A percentile compares a stretch with the other conserved stretches of the same genome.
Evolutionary conservation across 2,888 invertebrate genomes (phyloP).

Genomic region (Acanthosepion pharaonis): DNA sequence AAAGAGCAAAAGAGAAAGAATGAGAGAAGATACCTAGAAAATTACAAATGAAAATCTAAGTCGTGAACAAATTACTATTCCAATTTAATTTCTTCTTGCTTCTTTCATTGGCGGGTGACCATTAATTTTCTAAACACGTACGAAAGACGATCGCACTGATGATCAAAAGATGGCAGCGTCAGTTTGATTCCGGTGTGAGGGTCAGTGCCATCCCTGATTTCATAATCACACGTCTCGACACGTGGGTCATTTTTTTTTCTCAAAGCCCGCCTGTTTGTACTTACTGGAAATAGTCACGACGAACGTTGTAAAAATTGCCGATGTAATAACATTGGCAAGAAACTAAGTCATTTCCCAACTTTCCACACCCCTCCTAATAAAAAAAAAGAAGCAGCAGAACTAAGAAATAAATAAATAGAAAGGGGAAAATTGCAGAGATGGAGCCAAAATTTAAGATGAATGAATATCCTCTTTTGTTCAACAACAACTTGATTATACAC

Average conservation of each 20-base stretch:
- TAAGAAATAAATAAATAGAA: not conserved
- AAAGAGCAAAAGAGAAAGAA: no score
- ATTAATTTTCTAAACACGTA: not conserved
- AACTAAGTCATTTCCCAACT: not conserved
- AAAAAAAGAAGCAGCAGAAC: not conserved
- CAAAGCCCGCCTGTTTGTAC: not conserved
- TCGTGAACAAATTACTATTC: not conserved
- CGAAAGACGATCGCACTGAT: not conserved
- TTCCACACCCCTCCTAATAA: not conserved
- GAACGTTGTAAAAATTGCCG: not conserved
- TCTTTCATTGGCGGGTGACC: not conserved
- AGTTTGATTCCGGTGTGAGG: not conserved
- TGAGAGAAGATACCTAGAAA: no score
- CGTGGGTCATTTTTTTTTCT: constrained; percentile 2
- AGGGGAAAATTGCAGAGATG: not conserved
- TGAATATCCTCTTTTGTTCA: constrained; percentile 33
- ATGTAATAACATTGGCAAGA: not conserved
- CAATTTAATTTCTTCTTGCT: not conserved
- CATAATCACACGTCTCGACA: not conserved
- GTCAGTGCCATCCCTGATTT: not conserved
- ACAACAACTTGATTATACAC: not conserved
- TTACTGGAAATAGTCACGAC: not conserved
- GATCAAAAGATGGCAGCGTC: not conserved
- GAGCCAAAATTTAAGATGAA: constrained; percentile 33
- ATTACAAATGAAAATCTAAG: no score